Conservation (phyloP, 1,140 invertebrate genomes). For the Artemia franciscana region DNA sequence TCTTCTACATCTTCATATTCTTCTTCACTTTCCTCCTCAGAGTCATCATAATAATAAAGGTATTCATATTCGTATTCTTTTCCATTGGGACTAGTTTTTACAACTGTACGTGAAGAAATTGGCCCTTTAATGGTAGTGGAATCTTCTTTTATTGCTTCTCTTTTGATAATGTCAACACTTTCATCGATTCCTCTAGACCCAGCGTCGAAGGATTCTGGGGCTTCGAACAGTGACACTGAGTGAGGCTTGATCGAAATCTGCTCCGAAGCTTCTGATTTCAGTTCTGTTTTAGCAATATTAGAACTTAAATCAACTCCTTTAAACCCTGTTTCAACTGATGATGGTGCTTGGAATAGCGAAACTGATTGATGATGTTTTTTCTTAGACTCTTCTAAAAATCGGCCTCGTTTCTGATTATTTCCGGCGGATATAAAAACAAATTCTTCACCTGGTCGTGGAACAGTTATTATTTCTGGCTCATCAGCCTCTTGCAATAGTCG, state of each 20-base stretch:
- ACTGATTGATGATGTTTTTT: neutral
- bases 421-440: conserved; percentile 6
- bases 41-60: conserved; percentile 66
- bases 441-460: conserved; percentile 7
- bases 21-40: conserved; percentile 28
- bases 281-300: neutral
- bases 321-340: neutral
- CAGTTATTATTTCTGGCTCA: conserved; percentile 9
- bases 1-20: neutral
- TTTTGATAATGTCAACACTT: neutral
- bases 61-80: conserved; percentile 78
- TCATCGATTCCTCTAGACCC: neutral
- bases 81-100: conserved; percentile 68
- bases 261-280: neutral
- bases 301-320: neutral
- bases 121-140: conserved; percentile 15
- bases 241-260: neutral
- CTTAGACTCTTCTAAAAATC: no score
- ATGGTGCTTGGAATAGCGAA: neutral
- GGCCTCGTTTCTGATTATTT: neutral
- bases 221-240: neutral
- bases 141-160: conserved; percentile 5
- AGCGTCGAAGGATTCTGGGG: neutral
- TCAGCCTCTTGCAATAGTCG: neutral
- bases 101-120: conserved; percentile 36